These are phyloP conservation scores for Endomychus coccineus DNA, from an alignment of 2,888 invertebrate genomes.

Conservation along the genomic window DNA sequence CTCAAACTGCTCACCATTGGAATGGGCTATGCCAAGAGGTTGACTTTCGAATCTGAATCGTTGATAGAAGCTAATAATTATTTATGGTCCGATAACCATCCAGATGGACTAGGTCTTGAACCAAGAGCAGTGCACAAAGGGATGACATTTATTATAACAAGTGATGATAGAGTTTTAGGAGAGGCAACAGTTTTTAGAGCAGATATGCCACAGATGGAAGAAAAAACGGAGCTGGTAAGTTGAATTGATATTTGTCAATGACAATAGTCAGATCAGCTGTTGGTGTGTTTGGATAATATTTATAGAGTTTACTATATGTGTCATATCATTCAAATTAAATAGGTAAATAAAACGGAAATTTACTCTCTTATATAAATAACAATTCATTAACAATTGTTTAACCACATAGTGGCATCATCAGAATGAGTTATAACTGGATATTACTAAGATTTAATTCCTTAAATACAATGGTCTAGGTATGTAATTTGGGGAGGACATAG, in stretches of 20 bases:
- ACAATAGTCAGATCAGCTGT: neutral
- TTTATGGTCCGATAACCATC: conserved; percentile 72
- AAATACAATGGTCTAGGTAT: too few species aligned
- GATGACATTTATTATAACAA: conserved; percentile 57
- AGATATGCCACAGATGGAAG: conserved; percentile 60
- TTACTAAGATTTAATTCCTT: too few species aligned
- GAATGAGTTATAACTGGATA: too few species aligned
- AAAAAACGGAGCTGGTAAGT: conserved; percentile 52
- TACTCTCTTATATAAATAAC: too few species aligned
- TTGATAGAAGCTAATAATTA: conserved; percentile 56
- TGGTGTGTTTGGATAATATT: too few species aligned
- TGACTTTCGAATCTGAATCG: conserved; percentile 63
- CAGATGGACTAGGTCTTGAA: conserved; percentile 64
- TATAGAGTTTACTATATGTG: too few species aligned
- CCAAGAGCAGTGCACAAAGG: conserved; percentile 58
- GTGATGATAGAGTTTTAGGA: conserved; percentile 56
- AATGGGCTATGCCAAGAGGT: conserved; percentile 68
- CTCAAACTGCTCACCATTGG: conserved; percentile 59
- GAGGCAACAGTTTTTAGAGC: conserved; percentile 62
- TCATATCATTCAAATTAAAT: too few species aligned
- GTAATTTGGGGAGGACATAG: too few species aligned
- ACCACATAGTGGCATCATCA: too few species aligned
- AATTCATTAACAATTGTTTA: too few species aligned
- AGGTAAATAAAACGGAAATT: too few species aligned
- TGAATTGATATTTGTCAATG: conserved; percentile 5